Conservation (phyloP, 2,113 vertebrate species). For the Chamaea fasciata region DNA sequence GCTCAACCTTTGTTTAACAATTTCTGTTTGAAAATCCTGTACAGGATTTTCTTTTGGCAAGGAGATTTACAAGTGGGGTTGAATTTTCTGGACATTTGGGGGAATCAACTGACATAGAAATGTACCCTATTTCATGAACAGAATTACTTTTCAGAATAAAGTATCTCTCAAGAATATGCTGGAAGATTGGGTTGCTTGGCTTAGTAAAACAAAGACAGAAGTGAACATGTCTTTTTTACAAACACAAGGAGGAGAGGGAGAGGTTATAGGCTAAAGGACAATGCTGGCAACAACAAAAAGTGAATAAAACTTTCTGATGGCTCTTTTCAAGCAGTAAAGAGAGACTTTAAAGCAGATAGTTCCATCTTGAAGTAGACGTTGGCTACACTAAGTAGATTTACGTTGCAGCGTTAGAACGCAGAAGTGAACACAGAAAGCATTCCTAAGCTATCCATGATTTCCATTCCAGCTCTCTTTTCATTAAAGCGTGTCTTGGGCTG, state of each 20-base stretch:
- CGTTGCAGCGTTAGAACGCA: not conserved
- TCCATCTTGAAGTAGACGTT: not conserved
- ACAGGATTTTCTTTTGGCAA: not conserved
- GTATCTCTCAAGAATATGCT: not conserved
- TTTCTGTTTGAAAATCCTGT: not conserved
- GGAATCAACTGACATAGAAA: not conserved
- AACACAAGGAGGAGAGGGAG: not conserved
- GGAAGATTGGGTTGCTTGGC: not conserved
- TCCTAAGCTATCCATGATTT: not conserved
- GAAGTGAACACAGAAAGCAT: not conserved
- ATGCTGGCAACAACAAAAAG: not conserved
- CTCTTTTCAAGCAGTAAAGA: not conserved
- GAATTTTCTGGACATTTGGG: not conserved
- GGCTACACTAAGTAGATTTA: not conserved
- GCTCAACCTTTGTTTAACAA: not conserved
- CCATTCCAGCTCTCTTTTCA: not conserved
- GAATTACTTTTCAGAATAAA: not conserved
- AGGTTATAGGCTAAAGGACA: not conserved
- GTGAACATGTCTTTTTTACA: not conserved
- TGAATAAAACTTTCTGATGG: not conserved
- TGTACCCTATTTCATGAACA: not conserved
- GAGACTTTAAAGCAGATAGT: not conserved
- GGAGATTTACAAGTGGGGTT: not conserved
- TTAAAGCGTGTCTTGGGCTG: not conserved
- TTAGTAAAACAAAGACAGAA: not conserved